Conservation (phyloP, 2,113 vertebrate genomes). For the Tangachromis dhanisi region DNA sequence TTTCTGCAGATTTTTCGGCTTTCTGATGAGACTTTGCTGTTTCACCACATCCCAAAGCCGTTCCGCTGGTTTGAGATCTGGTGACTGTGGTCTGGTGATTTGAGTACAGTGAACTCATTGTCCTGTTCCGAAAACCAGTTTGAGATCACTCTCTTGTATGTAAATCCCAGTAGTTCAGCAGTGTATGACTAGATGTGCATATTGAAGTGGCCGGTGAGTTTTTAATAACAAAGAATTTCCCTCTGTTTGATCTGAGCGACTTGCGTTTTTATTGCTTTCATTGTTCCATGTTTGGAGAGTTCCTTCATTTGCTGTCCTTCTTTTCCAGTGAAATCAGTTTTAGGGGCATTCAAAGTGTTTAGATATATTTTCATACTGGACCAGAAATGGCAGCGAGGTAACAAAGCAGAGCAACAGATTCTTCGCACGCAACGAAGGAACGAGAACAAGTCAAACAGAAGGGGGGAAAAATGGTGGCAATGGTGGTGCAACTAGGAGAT, state of each 20-base stretch:
- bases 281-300: too few relatives aligned
- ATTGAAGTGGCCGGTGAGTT: not conserved
- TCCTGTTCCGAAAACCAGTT: not conserved
- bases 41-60: not conserved
- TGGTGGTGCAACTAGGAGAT: not conserved
- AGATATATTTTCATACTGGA: not conserved
- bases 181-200: not conserved
- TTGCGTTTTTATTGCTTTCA: not conserved
- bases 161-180: not conserved
- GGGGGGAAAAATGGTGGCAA: not conserved
- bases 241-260: not conserved
- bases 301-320: not conserved
- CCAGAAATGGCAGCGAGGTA: not conserved
- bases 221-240: not conserved
- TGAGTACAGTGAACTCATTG: not conserved
- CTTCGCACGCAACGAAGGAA: accelerated
- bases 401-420: not conserved
- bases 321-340: not conserved
- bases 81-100: not conserved
- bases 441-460: not conserved
- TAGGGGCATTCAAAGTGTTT: not conserved
- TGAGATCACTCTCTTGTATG: not conserved
- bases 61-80: not conserved
- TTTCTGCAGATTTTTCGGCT: not conserved
- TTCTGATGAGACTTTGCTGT: not conserved